phyloP scores from a whole-genome alignment of 2,888 invertebrate genomes.

The Homarus gammarus region DNA sequence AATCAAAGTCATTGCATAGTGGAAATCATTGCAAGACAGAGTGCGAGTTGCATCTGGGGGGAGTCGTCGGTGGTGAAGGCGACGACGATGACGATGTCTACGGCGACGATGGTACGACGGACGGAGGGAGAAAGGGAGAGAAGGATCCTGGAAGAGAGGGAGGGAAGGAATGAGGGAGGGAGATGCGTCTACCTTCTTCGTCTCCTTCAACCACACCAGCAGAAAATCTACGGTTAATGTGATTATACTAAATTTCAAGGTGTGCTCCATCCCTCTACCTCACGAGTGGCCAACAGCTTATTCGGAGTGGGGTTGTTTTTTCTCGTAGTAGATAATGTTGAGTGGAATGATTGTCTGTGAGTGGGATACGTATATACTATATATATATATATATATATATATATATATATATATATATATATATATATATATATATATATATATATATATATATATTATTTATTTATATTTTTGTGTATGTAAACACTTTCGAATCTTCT shows the following conservation, averaged over 20 bases:
- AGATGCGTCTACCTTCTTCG: too few relatives aligned
- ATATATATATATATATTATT: neutral
- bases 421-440: too few relatives aligned
- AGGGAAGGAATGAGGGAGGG: neutral
- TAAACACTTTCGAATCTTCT: too few relatives aligned
- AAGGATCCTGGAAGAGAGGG: neutral
- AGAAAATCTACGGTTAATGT: conserved; percentile 2
- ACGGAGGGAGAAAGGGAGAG: conserved; percentile 2
- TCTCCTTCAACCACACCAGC: neutral
- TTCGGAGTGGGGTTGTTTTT: too few relatives aligned
- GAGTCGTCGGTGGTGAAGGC: neutral
- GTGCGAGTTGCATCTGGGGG: conserved; percentile 10
- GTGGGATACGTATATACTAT: too few relatives aligned
- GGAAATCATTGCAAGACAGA: conserved; percentile 65
- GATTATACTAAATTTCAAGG: conserved; percentile 5
- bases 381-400: too few relatives aligned
- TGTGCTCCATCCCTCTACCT: neutral
- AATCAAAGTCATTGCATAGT: conserved; percentile 69
- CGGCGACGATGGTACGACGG: neutral
- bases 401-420: too few relatives aligned
- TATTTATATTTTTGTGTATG: neutral
- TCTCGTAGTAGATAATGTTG: too few relatives aligned
- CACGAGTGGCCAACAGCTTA: too few relatives aligned
- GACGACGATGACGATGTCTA: neutral
- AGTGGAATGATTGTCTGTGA: too few relatives aligned